Base-by-base conservation (phyloP, 2,113 vertebrate genomes). In the Coturnix japonica region DNA sequence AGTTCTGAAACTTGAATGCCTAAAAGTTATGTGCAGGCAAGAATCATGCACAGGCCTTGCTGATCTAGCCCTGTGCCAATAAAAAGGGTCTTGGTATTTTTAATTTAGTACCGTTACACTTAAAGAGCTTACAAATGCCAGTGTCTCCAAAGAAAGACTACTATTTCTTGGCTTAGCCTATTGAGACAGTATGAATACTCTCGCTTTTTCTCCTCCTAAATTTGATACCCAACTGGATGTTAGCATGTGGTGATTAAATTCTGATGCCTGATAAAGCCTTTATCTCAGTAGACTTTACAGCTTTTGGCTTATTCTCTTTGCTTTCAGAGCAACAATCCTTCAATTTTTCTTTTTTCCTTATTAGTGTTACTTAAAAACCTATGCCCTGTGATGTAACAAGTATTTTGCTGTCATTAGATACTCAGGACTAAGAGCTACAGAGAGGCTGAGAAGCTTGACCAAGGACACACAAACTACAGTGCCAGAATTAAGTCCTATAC, bases 1-100 rank as follows among this genome's bases (percentile, higher is more conserved):
- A 37, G 18, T 20, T 46, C 6, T 26, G 19, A 35, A 35, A 7
- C 61, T 69, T 0, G 0, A 61, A 9, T 41, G n/a, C 18, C 20
- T 31, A 2, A 15, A 44, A n/a, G 46, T 47, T 59, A 9, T 1
- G 16, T 23, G 28, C 13, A 22, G 76, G 47, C 72, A 53, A 22
- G 61, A 59, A 39, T 31, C 23, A 8, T 33, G 46, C 41, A 3
- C 21, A 5, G 17, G 39, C 14, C 73, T 44, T 69, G 65, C 28
- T 57, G 31, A 41, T 53, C 21, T 41, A 22, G n/a, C 22, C 44
- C 31, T 66, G 5, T 46, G 46, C 14, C 33, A 25, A 0, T 0
- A 2, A 46, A 60, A 43, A 31, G 23, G 37, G 9, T 23, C 39
- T 28, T 49, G 2, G 22, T 63, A 37, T 37, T 81, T 46, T 26